A percentile compares a stretch with the other conserved stretches of the same genome.
These are phyloP conservation scores for Oriolus oriolus DNA, from an alignment of 2,113 vertebrate genomes.

Conservation along the genomic window DNA sequence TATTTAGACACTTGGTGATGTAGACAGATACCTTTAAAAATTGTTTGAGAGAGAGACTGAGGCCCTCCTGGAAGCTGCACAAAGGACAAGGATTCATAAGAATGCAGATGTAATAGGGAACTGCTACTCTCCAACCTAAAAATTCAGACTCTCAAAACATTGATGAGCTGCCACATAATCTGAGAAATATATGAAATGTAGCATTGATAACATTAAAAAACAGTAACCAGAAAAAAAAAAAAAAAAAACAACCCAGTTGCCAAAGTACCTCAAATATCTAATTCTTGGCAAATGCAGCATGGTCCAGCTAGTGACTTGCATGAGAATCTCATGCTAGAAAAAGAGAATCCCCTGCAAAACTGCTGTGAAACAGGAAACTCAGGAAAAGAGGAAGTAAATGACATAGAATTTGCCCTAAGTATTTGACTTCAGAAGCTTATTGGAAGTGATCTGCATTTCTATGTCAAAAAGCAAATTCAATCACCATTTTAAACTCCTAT, in stretches of 20 bases:
- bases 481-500: background rate
- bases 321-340: background rate
- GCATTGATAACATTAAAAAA: background rate
- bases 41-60: background rate
- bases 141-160: background rate
- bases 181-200: background rate
- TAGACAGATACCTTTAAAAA: background rate
- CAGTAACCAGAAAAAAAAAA: too few relatives aligned
- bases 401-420: background rate
- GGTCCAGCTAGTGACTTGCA: background rate
- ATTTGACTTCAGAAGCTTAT: background rate
- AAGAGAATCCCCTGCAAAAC: background rate
- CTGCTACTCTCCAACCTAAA: background rate
- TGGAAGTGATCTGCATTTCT: background rate
- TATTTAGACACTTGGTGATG: background rate
- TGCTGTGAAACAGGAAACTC: background rate
- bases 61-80: background rate
- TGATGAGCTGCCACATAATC: background rate
- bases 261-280: background rate
- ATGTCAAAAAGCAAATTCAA: background rate
- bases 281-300: background rate
- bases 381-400: background rate
- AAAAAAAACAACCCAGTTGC: too few relatives aligned
- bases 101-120: background rate
- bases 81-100: background rate